A percentile compares a stretch with the other conserved stretches of the same genome.
These are phyloP conservation scores for Monomorium pharaonis DNA, from an alignment of 1,140 invertebrate genomes.

Conservation along the genomic window DNA sequence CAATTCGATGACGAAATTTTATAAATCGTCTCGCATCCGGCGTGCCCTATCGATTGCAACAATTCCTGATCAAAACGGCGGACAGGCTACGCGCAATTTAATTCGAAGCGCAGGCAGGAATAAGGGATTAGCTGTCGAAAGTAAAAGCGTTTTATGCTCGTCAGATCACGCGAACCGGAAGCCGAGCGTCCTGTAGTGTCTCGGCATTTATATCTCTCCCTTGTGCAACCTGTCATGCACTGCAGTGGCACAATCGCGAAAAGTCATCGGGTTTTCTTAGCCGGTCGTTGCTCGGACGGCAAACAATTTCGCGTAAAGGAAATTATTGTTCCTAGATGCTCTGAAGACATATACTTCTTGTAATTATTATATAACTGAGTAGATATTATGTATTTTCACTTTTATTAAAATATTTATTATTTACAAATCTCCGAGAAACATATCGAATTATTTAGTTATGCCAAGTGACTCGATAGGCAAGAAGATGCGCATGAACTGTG, in stretches of 20 bases:
- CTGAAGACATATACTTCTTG: neutral
- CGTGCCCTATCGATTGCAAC: slow-evolving; percentile 10
- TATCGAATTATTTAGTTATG: neutral
- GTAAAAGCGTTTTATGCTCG: slow-evolving; percentile 48
- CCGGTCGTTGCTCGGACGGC: slow-evolving; percentile 17
- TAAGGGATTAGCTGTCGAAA: slow-evolving; percentile 50
- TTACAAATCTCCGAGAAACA: neutral
- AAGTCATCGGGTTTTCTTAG: slow-evolving; percentile 46
- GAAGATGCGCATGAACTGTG: slow-evolving; percentile 22
- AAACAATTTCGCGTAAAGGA: slow-evolving; percentile 1
- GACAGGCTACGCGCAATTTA: slow-evolving; percentile 27
- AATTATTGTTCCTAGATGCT: neutral
- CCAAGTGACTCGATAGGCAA: neutral
- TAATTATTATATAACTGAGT: neutral
- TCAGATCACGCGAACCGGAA: slow-evolving; percentile 60
- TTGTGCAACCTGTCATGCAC: slow-evolving; percentile 48
- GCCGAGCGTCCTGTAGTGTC: slow-evolving; percentile 50
- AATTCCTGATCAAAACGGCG: slow-evolving; percentile 32
- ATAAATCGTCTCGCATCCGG: slow-evolving; percentile 1
- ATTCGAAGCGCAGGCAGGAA: slow-evolving; percentile 12
- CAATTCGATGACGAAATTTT: neutral
- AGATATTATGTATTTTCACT: neutral
- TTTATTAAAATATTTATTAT: too few species aligned
- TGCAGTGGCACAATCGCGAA: slow-evolving; percentile 48
- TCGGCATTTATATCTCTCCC: slow-evolving; percentile 52